Evolutionary conservation across 2,113 vertebrate species (phyloP).

Genomic region (Grallaria varia): DNA sequence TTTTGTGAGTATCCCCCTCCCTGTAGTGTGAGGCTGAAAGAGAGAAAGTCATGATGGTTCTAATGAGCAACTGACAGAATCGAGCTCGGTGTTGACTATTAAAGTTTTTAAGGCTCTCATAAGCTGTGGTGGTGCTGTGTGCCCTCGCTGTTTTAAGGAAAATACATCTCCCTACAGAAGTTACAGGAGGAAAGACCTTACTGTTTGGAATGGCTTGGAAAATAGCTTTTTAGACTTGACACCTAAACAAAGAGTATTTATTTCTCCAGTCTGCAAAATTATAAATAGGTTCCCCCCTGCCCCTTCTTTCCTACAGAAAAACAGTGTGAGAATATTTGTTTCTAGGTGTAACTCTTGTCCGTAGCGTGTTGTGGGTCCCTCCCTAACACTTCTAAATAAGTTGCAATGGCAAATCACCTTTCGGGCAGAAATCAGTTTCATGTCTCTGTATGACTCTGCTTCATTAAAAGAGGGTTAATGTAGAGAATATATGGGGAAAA

Average conservation of each 20-base stretch:
- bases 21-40: neutral
- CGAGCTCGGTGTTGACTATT: neutral
- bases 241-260: neutral
- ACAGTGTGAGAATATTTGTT: neutral
- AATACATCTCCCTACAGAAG: neutral
- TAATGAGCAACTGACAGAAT: neutral
- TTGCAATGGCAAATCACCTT: neutral
- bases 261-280: neutral
- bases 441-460: neutral
- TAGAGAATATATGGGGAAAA: neutral
- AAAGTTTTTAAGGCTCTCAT: neutral
- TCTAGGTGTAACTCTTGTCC: neutral
- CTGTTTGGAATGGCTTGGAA: neutral
- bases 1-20: neutral
- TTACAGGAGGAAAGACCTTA: neutral
- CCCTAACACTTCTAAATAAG: neutral
- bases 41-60: neutral
- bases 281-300: neutral
- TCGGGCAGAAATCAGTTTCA: neutral
- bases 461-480: neutral
- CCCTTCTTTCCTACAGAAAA: neutral
- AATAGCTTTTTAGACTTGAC: neutral
- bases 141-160: neutral
- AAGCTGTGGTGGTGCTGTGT: neutral
- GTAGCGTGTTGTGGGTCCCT: neutral